Evolutionary conservation across 2,797 vertebrate genomes (phyloP), one percentile per base, ranked within the genome.

Genomic region (Vespertilio murinus): DNA sequence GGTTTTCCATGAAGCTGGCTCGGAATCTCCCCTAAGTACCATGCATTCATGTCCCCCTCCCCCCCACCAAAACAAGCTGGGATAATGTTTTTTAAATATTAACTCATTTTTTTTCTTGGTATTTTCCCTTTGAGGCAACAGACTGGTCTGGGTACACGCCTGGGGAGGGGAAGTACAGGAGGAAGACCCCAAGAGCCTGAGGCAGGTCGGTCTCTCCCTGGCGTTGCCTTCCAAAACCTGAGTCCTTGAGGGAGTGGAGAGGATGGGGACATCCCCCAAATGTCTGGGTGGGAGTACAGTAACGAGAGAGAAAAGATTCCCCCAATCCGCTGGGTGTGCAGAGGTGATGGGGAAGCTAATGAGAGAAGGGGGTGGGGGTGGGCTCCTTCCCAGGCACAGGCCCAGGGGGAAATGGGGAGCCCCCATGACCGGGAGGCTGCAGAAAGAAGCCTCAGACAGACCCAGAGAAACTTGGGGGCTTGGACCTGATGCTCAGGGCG

Each of bases 71-170:
- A 88, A 86, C 52, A 80, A 87, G 30, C 35, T 77, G 54, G 59
- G 35, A 88, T 86, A 38, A 79, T 80, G 35, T 42, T 91, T 92
- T 61, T 82, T 6, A 80, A 93, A 93, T 82, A 83, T 80, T 88
- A 83, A 90, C 73, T 78, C 13, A 40, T 45, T 52, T 18, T 18
- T 17, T 12, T 88, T 88, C 28, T 64, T 74, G 28, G n/a, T 33
- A 73, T 92, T 93, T 94, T 18, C 23, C 59, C 18, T 35, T 18
- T n/a, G 61, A 83, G 87, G 80, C 78, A 70, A 30, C 12, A 35
- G n/a, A 18, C 42, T 64, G 42, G 42, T 42, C 67, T 49, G 89
- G 35, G 28, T 18, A 49, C 25, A 23, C 14, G 71, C 45, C 38
- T 67, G 30, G 59, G 77, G 56, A 4, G 70, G 8, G 35, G 35